Conservation (phyloP, 2,888 invertebrate species). For the Arctia plantaginis region DNA sequence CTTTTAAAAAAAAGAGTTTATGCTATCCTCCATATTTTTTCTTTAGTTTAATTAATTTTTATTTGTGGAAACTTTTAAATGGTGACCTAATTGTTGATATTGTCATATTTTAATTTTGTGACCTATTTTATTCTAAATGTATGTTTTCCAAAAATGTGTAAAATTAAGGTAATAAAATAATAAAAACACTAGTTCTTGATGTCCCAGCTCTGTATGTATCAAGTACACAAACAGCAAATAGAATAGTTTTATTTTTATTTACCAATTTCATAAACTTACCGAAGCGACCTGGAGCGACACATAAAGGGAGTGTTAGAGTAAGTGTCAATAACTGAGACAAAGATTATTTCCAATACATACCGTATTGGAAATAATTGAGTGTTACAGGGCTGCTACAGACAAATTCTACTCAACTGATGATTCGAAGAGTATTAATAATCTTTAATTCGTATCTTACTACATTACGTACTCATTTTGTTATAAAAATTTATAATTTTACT, state of each 20-base stretch:
- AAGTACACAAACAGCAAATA: neutral
- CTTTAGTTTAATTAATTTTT: no score
- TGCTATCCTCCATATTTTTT: no score
- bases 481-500: neutral
- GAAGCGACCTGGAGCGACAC: constrained; percentile 19
- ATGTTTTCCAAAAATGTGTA: no score
- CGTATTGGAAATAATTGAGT: constrained; percentile 32
- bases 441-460: neutral
- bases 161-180: no score
- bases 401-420: neutral
- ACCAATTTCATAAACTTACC: constrained; percentile 15
- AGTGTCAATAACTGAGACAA: constrained; percentile 38
- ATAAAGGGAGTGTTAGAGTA: constrained; percentile 35
- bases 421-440: neutral
- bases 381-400: constrained; percentile 31
- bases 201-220: neutral
- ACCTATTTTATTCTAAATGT: no score
- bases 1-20: no score
- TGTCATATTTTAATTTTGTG: no score
- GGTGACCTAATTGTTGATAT: no score
- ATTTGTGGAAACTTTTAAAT: no score
- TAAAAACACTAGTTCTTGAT: neutral
- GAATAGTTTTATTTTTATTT: constrained; percentile 6
- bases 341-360: no score
- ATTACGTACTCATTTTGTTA: neutral